Percentiles rank a stretch among this genome's conserved stretches.
These are phyloP conservation scores for Danio choprae DNA, from an alignment of 2,797 vertebrate genomes.

Conservation along the genomic window DNA sequence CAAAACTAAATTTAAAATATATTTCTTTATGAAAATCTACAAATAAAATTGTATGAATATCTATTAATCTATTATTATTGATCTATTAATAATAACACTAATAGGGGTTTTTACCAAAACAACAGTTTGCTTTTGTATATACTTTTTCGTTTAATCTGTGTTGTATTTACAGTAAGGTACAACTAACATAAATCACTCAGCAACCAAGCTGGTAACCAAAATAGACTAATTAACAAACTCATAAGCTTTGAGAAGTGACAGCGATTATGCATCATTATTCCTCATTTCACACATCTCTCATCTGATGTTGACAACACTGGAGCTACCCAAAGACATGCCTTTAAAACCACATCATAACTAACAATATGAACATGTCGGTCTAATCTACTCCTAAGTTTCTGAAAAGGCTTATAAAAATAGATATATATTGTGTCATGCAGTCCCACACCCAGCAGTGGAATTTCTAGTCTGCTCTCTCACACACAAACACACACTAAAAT, in stretches of 20 bases:
- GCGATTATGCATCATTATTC: constrained; percentile 43
- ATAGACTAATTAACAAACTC: no score
- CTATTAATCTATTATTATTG: no score
- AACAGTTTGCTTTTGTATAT: background rate
- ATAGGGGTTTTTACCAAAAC: no score
- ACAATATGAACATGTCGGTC: background rate
- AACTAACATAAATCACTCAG: background rate
- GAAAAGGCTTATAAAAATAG: constrained; percentile 54
- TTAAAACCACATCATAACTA: background rate
- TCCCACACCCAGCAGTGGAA: constrained; percentile 11
- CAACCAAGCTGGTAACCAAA: no score
- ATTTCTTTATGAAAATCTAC: no score
- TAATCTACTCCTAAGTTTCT: background rate
- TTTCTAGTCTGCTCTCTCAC: background rate
- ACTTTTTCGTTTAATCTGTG: background rate
- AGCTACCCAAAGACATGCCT: background rate
- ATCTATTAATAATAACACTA: no score
- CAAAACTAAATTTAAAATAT: no score
- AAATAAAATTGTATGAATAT: no score
- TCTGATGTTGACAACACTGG: background rate
- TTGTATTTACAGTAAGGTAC: background rate
- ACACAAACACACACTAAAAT: background rate
- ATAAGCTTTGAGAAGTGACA: background rate
- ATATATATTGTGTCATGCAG: constrained; percentile 30
- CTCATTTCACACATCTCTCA: constrained; percentile 34